Evolutionary conservation across 2,113 vertebrate genomes (phyloP).

Genomic region (Peromyscus polionotus): DNA sequence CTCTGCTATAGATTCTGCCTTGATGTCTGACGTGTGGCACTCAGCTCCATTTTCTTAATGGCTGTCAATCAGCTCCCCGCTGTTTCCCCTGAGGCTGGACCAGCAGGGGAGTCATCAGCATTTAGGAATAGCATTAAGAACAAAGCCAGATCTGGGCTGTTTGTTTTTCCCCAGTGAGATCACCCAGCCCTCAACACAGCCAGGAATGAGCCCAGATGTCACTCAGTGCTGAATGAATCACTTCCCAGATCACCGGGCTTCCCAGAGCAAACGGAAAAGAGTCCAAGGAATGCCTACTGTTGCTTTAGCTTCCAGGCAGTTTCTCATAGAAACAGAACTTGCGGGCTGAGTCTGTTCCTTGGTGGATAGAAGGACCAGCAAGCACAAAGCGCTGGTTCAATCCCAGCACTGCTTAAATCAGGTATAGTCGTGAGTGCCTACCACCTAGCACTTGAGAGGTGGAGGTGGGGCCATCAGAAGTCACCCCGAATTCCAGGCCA

Average conservation of each 20-base stretch:
- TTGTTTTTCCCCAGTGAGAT: slow-evolving; percentile 68
- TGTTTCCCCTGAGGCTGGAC: slow-evolving; percentile 69
- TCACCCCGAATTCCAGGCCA: neutral
- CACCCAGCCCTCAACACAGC: slow-evolving; percentile 35
- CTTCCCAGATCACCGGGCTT: slow-evolving; percentile 33
- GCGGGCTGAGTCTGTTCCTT: neutral
- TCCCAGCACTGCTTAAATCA: neutral
- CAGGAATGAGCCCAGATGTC: slow-evolving; percentile 58
- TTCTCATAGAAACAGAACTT: neutral
- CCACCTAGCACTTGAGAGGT: neutral
- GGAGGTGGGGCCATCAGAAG: no score
- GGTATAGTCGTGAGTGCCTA: neutral
- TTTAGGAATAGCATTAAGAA: slow-evolving; percentile 67
- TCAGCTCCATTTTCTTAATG: slow-evolving; percentile 78
- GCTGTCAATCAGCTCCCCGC: slow-evolving; percentile 79
- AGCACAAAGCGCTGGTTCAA: neutral
- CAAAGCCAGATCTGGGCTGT: slow-evolving; percentile 66
- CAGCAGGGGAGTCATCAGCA: slow-evolving; percentile 67
- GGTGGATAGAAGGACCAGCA: neutral
- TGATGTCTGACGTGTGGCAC: slow-evolving; percentile 47
- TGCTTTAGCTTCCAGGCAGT: neutral
- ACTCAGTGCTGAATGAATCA: slow-evolving; percentile 37
- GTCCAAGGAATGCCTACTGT: neutral
- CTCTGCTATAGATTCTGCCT: slow-evolving; percentile 51
- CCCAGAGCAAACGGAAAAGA: neutral